Evolutionary conservation across 2,113 vertebrate species (phyloP).

Genomic region (Climacteris rufus): DNA sequence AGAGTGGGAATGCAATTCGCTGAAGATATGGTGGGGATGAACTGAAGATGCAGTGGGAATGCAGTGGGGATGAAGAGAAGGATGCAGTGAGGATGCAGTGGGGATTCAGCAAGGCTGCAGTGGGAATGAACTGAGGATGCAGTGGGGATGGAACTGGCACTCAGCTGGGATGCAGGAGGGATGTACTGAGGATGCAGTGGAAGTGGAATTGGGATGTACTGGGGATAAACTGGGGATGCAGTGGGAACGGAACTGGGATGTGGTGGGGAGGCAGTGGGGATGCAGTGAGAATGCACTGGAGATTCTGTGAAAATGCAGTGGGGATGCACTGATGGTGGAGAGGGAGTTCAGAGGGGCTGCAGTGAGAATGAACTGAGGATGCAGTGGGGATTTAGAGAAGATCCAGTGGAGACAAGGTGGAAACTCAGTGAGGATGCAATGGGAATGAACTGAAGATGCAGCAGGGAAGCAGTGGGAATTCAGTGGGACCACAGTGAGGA

Average conservation of each 20-base stretch:
- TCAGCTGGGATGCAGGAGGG: not conserved
- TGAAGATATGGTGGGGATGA: not conserved
- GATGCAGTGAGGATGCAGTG: not conserved
- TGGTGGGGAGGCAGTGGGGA: too few species aligned
- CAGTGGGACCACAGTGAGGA: not conserved
- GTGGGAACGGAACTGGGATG: not conserved
- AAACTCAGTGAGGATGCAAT: too few species aligned
- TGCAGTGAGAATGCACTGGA: not conserved
- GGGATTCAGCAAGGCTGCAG: not conserved
- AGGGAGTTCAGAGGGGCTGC: not conserved
- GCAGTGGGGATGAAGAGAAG: too few species aligned
- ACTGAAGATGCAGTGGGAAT: not conserved
- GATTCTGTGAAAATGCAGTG: not conserved
- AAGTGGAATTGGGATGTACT: not conserved
- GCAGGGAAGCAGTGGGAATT: not conserved
- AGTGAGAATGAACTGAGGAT: not conserved
- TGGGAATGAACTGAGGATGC: not conserved
- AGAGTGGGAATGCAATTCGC: rapidly evolving
- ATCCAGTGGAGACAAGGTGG: too few species aligned
- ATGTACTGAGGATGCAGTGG: not conserved
- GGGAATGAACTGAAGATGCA: not conserved
- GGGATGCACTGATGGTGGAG: not conserved
- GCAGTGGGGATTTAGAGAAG: not conserved
- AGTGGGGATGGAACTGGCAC: not conserved
- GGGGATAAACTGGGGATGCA: not conserved